Evolutionary conservation across 2,888 invertebrate genomes (phyloP), one percentile per base, ranked within the genome.

Genomic region (Tiliacea citrago): DNA sequence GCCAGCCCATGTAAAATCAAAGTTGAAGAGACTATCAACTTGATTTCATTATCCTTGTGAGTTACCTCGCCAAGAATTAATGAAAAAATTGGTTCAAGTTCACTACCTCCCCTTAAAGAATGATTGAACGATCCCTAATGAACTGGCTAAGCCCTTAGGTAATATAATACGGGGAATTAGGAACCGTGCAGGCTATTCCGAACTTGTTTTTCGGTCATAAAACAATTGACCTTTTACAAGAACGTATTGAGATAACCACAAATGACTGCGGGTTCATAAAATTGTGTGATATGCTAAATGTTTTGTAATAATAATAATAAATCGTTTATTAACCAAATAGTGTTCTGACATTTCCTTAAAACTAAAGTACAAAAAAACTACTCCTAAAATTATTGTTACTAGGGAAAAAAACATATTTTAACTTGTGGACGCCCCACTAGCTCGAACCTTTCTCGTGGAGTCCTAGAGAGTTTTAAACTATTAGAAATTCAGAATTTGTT

Each of bases 61-160:
- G 57, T 79, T 42, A 74, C 18, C 6, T 81, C 53, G 61, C 55
- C 21, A 72, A 71, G 58, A 75, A 58, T 71, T 78, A 73, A 85
- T 82, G 71, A 73, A 82, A 82, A 82, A 78, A 79, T 78, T 78
- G 74, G 74, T 75, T 71, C 73, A 85, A 75, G 55, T 71, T 75
- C 78, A 68, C 68, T 82, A 82, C 88, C 88, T 87, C 85, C 90
- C 92, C 90, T 91, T 91, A 92, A 91, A 90, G 88, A 87, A 93
- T 94, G 94, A 94, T 94, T 94, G 93, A 94, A 92, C 93, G 93
- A 90, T 93, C 91, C 92, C 86, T 94, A 94, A 94, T 94, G 94
- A 94, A 93, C 93, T 91, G 92, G 89, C 91, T 91, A 89, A 92
- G 93, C 93, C 93, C 92, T 92, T 88, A 90, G 93, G 94, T 92